Evolutionary conservation across 2,113 vertebrate genomes (phyloP).

Genomic region (Melierax canorus): DNA sequence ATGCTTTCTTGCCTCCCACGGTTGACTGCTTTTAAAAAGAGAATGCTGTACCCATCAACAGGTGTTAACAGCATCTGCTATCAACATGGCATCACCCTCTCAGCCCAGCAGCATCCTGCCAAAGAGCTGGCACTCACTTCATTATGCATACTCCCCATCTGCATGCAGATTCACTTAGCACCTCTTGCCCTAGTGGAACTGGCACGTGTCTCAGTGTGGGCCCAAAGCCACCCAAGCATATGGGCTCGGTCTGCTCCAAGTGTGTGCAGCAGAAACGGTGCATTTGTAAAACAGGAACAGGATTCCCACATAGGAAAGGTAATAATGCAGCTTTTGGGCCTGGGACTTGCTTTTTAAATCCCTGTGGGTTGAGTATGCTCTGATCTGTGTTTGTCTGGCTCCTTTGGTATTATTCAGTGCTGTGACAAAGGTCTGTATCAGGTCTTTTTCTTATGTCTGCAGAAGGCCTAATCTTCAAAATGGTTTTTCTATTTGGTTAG

Average conservation of each 20-base stretch:
- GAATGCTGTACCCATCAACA: neutral
- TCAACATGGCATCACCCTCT: neutral
- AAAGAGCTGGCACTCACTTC: neutral
- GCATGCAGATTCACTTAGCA: neutral
- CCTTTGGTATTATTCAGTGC: neutral
- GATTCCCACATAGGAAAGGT: neutral
- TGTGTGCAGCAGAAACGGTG: neutral
- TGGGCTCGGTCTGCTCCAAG: neutral
- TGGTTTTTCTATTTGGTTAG: neutral
- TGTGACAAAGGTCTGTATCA: neutral
- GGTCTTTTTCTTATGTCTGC: neutral
- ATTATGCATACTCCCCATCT: neutral
- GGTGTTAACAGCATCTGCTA: constrained; percentile 3
- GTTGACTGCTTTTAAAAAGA: neutral
- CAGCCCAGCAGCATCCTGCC: constrained; percentile 16
- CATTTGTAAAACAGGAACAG: neutral
- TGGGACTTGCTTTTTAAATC: neutral
- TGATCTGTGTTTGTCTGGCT: neutral
- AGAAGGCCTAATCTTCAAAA: neutral
- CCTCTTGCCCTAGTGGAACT: neutral
- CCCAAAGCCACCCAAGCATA: neutral
- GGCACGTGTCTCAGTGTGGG: neutral
- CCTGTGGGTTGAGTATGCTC: neutral
- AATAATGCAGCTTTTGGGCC: neutral
- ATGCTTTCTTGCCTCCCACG: neutral